Base-by-base conservation (phyloP, 2,888 invertebrate species). In the Sceliomorpha sp. region DNA sequence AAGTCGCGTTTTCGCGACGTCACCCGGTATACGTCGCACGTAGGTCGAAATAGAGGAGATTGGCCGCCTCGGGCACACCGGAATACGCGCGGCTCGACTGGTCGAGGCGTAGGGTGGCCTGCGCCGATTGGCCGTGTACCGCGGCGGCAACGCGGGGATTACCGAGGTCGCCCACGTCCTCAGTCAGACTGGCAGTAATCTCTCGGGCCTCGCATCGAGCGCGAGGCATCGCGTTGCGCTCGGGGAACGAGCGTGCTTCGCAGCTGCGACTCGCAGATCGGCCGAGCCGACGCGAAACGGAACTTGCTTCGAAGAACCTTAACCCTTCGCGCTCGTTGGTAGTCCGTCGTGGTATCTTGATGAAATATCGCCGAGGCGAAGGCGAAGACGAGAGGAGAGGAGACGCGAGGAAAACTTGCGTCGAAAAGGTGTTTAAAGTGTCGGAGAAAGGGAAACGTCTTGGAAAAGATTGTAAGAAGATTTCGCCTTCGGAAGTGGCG, bases 181-280 rank as follows among this genome's bases (percentile, higher is more conserved):
- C 58, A n/a, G 45, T 13, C 44, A 7, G 26, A 6, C 36, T 7
- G 56, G 37, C 66, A 59, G 66, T 53, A 59, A 67, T 59, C 66
- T 53, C 53, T 42, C 51, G 59, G 36, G 59, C 13, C 26, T 47
- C 53, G 66, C 48, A 53, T 36, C 17, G 66, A 53, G 59, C 45
- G 59, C 37, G 47, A 32, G 31, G 55, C 20, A 39, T 5, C 37
- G 34, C 20, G 34, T 8, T 42, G 40, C 17, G 39, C 15, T 1
- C 13, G 31, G 5, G 7, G 15, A 37, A 37, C n/a, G 17, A 7
- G 37, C 37, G 10, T 9, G 20, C 5, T 5, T 20, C 20, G 20
- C 20, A 20, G 20, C 20, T 5, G 20, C 20, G 3, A 20, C 20
- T 20, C 20, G 20, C 20, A 20, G 3, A 5, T 5, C 20, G 5